A percentile compares a stretch with the other conserved stretches of the same genome.
Evolutionary conservation across 2,113 vertebrate species (phyloP).

Genomic region (Eolophus roseicapilla): DNA sequence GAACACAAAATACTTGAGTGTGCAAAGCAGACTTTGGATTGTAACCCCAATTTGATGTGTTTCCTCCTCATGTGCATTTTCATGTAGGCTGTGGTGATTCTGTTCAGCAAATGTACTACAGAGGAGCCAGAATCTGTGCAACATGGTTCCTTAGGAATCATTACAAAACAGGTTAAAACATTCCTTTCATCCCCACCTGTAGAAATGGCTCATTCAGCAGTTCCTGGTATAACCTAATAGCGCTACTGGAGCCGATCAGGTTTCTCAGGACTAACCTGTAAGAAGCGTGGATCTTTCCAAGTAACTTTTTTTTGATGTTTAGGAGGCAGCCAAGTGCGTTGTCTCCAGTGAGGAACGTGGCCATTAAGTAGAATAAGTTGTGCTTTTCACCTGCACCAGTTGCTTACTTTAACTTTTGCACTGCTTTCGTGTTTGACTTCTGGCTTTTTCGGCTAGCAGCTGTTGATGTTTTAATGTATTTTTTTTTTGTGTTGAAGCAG

Average conservation of each 20-base stretch:
- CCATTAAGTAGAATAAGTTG: background rate
- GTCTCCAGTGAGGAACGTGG: slow-evolving; percentile 17
- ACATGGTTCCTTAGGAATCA: background rate
- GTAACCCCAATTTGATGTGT: background rate
- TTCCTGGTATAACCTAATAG: slow-evolving; percentile 14
- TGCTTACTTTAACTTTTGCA: slow-evolving; percentile 34
- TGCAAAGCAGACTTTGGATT: background rate
- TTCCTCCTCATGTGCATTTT: background rate
- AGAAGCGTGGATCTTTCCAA: slow-evolving; percentile 7
- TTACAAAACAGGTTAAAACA: slow-evolving; percentile 28
- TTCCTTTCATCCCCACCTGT: slow-evolving; percentile 29
- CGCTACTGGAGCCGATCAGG: slow-evolving; percentile 37
- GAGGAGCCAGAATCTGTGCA: background rate
- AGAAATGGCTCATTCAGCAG: slow-evolving; percentile 41
- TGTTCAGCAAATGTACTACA: background rate
- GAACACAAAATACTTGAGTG: background rate
- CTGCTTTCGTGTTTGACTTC: slow-evolving; percentile 27
- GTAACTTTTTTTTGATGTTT: background rate
- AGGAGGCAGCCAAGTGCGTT: slow-evolving; percentile 22
- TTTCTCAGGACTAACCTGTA: slow-evolving; percentile 51
- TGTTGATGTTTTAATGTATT: slow-evolving; percentile 9
- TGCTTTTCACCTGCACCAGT: slow-evolving; percentile 11
- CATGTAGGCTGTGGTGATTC: background rate
- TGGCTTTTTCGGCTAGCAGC: slow-evolving; percentile 12
- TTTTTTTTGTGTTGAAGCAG: slow-evolving; percentile 13